These are phyloP conservation scores for rat (Rattus norvegicus) DNA, from an alignment of 2,113 vertebrate genomes.

Conservation along the genomic window GRCr8 NC_086020.1:10460001-10460500, in stretches of 20 bases:
- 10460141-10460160: neutral
- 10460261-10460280: neutral
- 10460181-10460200: neutral
- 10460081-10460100: neutral
- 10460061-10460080: neutral
- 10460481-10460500: neutral
- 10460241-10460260: neutral
- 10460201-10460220: neutral
- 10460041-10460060: neutral
- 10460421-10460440: neutral
- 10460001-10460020: neutral
- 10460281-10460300: neutral
- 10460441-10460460: neutral
- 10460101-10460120: neutral
- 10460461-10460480: neutral
- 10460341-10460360: neutral
- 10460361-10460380: neutral
- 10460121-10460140: neutral
- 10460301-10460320: neutral
- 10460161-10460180: neutral
- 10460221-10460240: neutral
- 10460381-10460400: neutral
- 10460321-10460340: constrained; percentile 22
- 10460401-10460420: neutral
- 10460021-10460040: neutral